Evolutionary conservation across 2,797 vertebrate species (phyloP), one percentile per base, ranked within the genome.

Genomic region (Furcifer pardalis): DNA sequence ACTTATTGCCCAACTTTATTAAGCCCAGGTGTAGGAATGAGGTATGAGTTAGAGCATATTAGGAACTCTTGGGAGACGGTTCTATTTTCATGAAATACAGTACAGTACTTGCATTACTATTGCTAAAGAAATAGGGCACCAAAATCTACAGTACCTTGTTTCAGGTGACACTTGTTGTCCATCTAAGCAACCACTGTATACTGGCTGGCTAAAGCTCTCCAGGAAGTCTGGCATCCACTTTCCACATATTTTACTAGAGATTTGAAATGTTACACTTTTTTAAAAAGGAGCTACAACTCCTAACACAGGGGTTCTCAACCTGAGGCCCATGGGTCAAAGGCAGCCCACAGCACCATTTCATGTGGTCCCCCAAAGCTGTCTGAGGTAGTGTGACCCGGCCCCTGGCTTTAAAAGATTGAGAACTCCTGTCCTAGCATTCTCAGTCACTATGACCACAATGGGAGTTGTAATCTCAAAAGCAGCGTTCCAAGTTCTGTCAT

Each of bases 1-100:
- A 52, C 35, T 63, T 62, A 40, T 79, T 84, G 59, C 83, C 25
- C 35, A 84, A 79, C 7, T 49, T 73, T 42, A 52, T 73, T 63
- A 62, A 63, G 69, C 44, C 68, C 83, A 79, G 60, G 83, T 84
- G 59, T 84, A 42, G 59, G 42, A 74, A 73, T 74, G 35, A 79
- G 59, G 40, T 52, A 74, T 52, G 69, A 56, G 19, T 79, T 44
- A n/a, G 10, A 17, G 42, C 60, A 84, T n/a, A 40, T 23, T 13
- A 63, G 44, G 23, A 23, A 37, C 40, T n/a, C 9, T 4, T 74
- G n/a, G 19, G n/a, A 66, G 25, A 72, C 30, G 7, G 8, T 2
- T 2, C 32, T 27, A 25, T 66, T 40, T 7, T 27, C 5, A 42
- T 49, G 17, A 74, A 68, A 44, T 15, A n/a, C n/a, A n/a, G n/a